Evolutionary conservation across 2,888 invertebrate genomes (phyloP), one percentile per base, ranked within the genome.

Genomic region (Stegana nigrithorax): DNA sequence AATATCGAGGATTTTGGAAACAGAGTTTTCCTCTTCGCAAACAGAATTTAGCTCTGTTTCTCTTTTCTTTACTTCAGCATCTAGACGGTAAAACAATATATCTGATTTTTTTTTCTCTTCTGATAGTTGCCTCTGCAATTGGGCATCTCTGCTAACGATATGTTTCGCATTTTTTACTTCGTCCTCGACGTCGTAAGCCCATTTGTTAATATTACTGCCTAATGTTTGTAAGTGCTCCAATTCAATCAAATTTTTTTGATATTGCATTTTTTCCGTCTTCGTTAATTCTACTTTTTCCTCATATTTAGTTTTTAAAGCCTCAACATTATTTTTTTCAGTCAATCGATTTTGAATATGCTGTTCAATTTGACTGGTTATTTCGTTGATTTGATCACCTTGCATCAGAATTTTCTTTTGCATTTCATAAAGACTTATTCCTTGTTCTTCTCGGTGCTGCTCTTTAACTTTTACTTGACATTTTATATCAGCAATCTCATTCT

Each of bases 41-140:
- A 91, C 88, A 68, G 89, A 86, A 67, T 89, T 88, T 58, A 91
- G 80, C 76, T 92, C 91, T 0, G 88, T 88, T 78, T 93, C 91
- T 17, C 92, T 85, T 69, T 88, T 89, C 88, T 91, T 91, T 1
- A 92, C 89, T 81, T 92, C 92, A 59, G 89, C 89, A 81, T 89
- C 90, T 17, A 93, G 81, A 39, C 89, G 89, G 73, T 89, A 91
- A 56, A 93, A 86, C 8, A 92, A 84, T 81, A 91, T 88, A 81
- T 93, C 93, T 85, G 83, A 80, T 67, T 84, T 81, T 6, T 77
- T 72, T 59, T 86, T 85, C 44, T 85, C 84, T 42, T 82, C 83
- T 0, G 84, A 81, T 70, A 86, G 60, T 65, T 82, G 68, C 74
- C 86, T 69, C 80, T 88, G 84, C 60, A 84, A 56, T 36, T 85